These are phyloP conservation scores for Drosophila birchii DNA, from an alignment of 2,888 invertebrate species.

Conservation along the genomic window DNA sequence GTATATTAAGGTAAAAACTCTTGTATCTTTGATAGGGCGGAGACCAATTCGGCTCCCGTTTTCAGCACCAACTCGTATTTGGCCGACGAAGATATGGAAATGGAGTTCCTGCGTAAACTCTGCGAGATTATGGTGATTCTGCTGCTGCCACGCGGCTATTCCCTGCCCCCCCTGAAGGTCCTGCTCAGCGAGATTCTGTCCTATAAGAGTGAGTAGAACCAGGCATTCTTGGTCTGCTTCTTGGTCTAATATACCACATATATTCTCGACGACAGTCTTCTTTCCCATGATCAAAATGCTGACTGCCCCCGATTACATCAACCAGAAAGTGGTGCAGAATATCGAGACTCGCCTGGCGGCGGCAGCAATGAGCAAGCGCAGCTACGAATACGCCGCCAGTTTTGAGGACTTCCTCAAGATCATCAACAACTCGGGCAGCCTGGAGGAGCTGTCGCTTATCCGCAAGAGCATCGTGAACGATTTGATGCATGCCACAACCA, in stretches of 20 bases:
- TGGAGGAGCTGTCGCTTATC: slow-evolving; percentile 93
- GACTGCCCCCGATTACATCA: slow-evolving; percentile 96
- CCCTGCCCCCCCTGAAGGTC: slow-evolving; percentile 90
- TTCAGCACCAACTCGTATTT: slow-evolving; percentile 91
- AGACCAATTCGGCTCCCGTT: slow-evolving; percentile 88
- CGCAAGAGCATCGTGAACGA: slow-evolving; percentile 94
- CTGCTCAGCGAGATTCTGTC: slow-evolving; percentile 93
- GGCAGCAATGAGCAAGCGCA: slow-evolving; percentile 91
- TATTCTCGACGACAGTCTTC: slow-evolving; percentile 83
- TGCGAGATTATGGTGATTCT: slow-evolving; percentile 93
- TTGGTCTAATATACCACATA: background rate
- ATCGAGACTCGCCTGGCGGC: slow-evolving; percentile 92
- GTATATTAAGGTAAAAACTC: too few relatives aligned
- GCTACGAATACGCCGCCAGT: slow-evolving; percentile 94
- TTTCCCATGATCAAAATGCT: slow-evolving; percentile 93
- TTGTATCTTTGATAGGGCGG: slow-evolving; percentile 85
- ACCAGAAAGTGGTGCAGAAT: slow-evolving; percentile 93
- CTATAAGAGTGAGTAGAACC: slow-evolving; percentile 89
- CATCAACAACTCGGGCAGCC: slow-evolving; percentile 91
- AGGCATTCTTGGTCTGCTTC: too few relatives aligned
- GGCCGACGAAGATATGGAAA: slow-evolving; percentile 89
- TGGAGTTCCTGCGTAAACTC: slow-evolving; percentile 92
- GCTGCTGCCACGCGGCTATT: slow-evolving; percentile 92
- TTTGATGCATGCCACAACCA: slow-evolving; percentile 96
- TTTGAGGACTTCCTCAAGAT: slow-evolving; percentile 95